Percentiles rank a stretch among this genome's conserved stretches.
Conservation (phyloP, 2,888 invertebrate genomes). For the Cantharis lateralis region DNA sequence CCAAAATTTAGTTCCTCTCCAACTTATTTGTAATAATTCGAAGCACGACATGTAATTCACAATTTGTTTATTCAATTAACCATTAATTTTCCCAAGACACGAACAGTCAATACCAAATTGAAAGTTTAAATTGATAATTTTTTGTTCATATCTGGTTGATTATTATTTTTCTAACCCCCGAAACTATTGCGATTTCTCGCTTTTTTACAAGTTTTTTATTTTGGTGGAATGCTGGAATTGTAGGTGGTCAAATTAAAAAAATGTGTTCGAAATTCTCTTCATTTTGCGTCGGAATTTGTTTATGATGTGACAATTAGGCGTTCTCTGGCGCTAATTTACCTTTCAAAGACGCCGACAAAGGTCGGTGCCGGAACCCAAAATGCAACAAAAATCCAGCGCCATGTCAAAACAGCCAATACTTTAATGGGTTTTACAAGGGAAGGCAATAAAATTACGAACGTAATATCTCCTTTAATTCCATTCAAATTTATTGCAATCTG, state of each 20-base stretch:
- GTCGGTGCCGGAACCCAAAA: constrained; percentile 23
- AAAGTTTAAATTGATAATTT: background rate
- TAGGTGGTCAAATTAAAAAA: constrained; percentile 25
- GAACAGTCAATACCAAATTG: background rate
- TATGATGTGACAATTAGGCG: constrained; percentile 41
- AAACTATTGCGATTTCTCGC: background rate
- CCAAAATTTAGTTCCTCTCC: background rate
- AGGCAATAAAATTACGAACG: background rate
- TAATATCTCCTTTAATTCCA: background rate
- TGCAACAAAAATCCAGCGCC: constrained; percentile 7
- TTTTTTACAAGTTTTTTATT: background rate
- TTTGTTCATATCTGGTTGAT: background rate
- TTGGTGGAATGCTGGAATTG: background rate
- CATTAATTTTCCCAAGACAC: constrained; percentile 15
- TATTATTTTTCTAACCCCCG: background rate
- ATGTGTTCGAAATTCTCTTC: constrained; percentile 34
- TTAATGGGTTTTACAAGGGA: constrained; percentile 4
- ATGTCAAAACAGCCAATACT: constrained; percentile 27
- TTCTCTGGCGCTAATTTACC: constrained; percentile 33
- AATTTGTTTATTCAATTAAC: constrained; percentile 10
- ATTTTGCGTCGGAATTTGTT: constrained; percentile 38
- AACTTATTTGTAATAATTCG: constrained; percentile 22
- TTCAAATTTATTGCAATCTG: background rate
- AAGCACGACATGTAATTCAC: constrained; percentile 35
- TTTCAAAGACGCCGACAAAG: constrained; percentile 34